Percentiles rank a stretch among this genome's conserved stretches.
Conservation (phyloP, 2,888 invertebrate species). For the Drosophila prostipennis region DNA sequence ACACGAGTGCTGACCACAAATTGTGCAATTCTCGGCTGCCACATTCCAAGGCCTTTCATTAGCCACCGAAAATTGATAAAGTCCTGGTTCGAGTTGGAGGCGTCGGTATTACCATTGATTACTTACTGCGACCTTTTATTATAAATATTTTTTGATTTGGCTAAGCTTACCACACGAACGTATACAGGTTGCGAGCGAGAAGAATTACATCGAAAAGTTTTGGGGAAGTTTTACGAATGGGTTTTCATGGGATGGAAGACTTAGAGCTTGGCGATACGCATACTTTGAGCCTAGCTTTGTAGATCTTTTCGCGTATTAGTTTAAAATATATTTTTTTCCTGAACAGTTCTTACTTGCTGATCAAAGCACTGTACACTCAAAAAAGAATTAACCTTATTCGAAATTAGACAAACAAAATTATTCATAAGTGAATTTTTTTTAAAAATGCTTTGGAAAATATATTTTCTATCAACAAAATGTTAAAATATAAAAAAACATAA, state of each 20-base stretch:
- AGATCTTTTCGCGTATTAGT: constrained; percentile 1
- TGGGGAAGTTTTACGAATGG: constrained; percentile 1
- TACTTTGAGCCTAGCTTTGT: constrained; percentile 49
- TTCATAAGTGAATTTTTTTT: too few species aligned
- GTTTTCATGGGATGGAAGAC: constrained; percentile 65
- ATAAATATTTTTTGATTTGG: background rate
- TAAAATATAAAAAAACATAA: too few species aligned
- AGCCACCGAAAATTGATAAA: constrained; percentile 37
- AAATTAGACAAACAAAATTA: too few species aligned
- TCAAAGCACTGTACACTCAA: too few species aligned
- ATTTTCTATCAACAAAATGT: too few species aligned
- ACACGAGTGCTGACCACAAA: constrained; percentile 29
- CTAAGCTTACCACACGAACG: constrained; percentile 69
- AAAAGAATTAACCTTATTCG: too few species aligned
- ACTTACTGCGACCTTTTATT: constrained; percentile 38
- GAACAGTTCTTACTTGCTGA: too few species aligned
- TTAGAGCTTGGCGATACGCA: constrained; percentile 45
- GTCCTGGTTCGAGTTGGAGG: constrained; percentile 17
- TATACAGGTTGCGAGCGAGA: constrained; percentile 74
- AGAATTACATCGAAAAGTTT: constrained; percentile 72
- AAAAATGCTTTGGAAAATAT: too few species aligned
- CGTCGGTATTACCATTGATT: constrained; percentile 30
- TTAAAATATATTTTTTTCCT: too few species aligned
- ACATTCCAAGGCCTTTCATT: constrained; percentile 24
- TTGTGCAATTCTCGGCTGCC: constrained; percentile 30